Percentiles rank a stretch among this genome's conserved stretches.
Conservation (phyloP, 2,888 invertebrate species). For the Diploptera punctata region DNA sequence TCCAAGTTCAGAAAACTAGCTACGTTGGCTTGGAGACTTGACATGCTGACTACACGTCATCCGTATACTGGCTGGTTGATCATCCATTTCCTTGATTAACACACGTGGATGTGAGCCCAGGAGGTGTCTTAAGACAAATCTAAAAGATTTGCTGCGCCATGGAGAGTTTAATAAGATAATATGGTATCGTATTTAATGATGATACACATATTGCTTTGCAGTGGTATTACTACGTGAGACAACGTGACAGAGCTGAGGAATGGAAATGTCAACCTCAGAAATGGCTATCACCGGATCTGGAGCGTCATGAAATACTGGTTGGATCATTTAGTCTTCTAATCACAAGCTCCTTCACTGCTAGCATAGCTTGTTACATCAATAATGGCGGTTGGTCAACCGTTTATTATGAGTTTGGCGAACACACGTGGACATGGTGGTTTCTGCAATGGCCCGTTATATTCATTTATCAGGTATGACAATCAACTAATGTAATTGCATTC, state of each 20-base stretch:
- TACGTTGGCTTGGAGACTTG: no score
- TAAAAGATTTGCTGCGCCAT: no score
- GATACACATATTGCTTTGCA: conserved; percentile 51
- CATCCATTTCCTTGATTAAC: no score
- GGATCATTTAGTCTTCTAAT: conserved; percentile 65
- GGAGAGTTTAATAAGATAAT: background rate
- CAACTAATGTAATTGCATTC: no score
- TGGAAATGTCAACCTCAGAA: conserved; percentile 79
- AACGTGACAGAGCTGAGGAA: conserved; percentile 65
- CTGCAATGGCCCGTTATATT: conserved; percentile 69
- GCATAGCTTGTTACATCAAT: conserved; percentile 68
- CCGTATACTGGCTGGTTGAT: no score
- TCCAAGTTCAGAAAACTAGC: no score
- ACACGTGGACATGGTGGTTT: conserved; percentile 70
- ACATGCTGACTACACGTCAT: no score
- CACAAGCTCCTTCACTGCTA: conserved; percentile 63
- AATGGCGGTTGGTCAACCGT: conserved; percentile 71
- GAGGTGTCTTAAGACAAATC: no score
- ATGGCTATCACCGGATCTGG: conserved; percentile 70
- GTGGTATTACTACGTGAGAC: conserved; percentile 75
- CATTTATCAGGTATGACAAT: conserved; percentile 62
- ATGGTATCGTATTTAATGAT: background rate
- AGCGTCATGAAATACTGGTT: conserved; percentile 70
- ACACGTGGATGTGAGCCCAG: no score
- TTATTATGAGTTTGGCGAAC: conserved; percentile 68